Percentiles rank a stretch among this genome's conserved stretches.
Conservation (phyloP, 2,797 vertebrate genomes). For the Alectoris magna region DNA sequence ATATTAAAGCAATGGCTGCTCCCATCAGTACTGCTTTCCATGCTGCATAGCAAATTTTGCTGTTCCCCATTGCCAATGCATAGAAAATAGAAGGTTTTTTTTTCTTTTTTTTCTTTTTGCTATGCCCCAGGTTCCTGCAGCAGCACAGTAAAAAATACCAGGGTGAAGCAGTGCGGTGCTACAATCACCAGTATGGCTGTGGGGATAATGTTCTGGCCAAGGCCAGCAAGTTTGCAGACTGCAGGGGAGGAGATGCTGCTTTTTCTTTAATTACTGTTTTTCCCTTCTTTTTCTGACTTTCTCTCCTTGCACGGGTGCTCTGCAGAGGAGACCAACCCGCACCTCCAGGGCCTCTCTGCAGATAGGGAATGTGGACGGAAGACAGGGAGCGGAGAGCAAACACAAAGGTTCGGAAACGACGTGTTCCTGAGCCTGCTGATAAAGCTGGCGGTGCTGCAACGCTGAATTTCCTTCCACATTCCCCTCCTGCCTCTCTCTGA, state of each 20-base stretch:
- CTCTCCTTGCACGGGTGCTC: fast-evolving
- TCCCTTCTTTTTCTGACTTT: neutral
- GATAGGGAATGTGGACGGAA: neutral
- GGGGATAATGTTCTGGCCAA: neutral
- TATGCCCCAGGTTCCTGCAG: fast-evolving
- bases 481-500: neutral
- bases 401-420: neutral
- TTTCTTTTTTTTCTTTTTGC: neutral
- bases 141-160: neutral
- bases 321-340: neutral
- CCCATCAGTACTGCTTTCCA: neutral
- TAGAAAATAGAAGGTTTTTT: too few relatives aligned
- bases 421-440: neutral
- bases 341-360: neutral
- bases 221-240: neutral
- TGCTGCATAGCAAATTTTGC: neutral
- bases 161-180: neutral
- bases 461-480: fast-evolving
- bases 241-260: neutral
- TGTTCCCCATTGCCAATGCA: neutral
- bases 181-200: neutral
- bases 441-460: neutral
- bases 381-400: neutral
- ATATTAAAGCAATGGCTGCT: slow-evolving; percentile 7
- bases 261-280: neutral